Base-by-base conservation (phyloP, 2,113 vertebrate genomes). In the Sisor rabdophorus region DNA sequence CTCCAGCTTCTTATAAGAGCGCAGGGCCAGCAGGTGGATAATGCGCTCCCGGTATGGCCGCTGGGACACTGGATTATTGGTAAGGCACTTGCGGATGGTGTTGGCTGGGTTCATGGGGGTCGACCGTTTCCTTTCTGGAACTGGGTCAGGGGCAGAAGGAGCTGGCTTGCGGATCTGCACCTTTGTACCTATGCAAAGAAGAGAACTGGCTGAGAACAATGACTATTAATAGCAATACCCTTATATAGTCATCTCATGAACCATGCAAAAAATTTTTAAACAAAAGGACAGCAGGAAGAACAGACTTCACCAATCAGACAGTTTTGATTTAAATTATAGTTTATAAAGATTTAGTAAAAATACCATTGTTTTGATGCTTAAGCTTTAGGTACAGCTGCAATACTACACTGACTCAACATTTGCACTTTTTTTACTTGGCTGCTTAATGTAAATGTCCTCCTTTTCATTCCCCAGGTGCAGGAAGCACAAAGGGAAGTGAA, bases 1-100 rank as follows among this genome's bases (percentile, higher is more conserved):
- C 86, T 98, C 96, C 44, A 95, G 93, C 87, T 96, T 97, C 89
- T 96, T 98, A 87, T 96, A 98, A 68, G 89, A 83, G 82, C 89
- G 94, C 78, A 98, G 88, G 0, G 94, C 95, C 88, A 98, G 88
- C 60, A 97, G 87, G 84, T 98, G 96, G 82, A 98, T 88, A 72
- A 97, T 89, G 68, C 95, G 94, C 77, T 98, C 94, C 73, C 92
- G 89, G 73, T 95, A 95, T 0, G 94, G 89, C 22, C 89, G 90
- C 87, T 95, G 95, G 22, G 90, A 92, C 81, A 97, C 88, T 0
- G 88, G 82, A 77, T 84, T 93, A 78, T 86, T 88, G 80, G 88
- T 16, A 26, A 90, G 92, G 81, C 88, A 88, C 90, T 91, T 95
- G 73, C 92, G 92, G 84, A 94, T 89, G 0, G 90, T 91, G 63